Evolutionary conservation across 30 jellyfish, hydroid and myxozoan species (phyloP), one percentile per base, ranked within the genome.

Genomic region (Hydractinia echinata): DNA sequence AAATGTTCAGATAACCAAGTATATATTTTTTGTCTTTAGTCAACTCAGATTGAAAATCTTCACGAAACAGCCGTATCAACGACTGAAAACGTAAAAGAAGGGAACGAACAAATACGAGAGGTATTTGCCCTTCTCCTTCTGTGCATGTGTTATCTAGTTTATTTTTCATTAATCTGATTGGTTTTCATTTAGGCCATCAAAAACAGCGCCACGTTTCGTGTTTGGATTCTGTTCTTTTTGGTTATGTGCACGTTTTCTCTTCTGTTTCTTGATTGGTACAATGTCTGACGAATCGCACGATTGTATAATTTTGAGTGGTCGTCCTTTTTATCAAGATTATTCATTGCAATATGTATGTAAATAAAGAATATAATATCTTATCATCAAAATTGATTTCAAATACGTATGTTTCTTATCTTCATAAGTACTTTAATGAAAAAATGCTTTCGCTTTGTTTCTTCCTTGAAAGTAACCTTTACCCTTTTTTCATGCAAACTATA

Each of bases 191-290:
- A 91, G 98, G 98, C 98, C 50, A 92, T 92, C 94, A 86, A 86
- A 76, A 92, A 92, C 89, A 92, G 96, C 60, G 98, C 98, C 18
- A 70, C 98, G 6, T 92, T 92, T 67, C 91, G 99, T 16, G 96
- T 86, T 5, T 93, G 95, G 95, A 76, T 88, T 13, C 77, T 88
- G 30, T 93, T 93, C 70, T 85, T 88, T 52, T 86, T 87, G 61
- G 96, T 88, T 21, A 93, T 93, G 99, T 88, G 96, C 67, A 93
- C 99, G 8, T 88, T 93, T 76, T 93, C 99, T 39, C 66, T 93
- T 7, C 82, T 93, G 66, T 93, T 93, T 58, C 83, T 93, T 13
- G 96, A 88, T 54, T 93, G 99, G 99, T 93, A 89, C 66, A 89
- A 89, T 72, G 87, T 71, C 44, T 89, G 64, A 84, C 44, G 44